Evolutionary conservation across 2,797 vertebrate genomes (phyloP).

Genomic region (Ambastaia sidthimunki): DNA sequence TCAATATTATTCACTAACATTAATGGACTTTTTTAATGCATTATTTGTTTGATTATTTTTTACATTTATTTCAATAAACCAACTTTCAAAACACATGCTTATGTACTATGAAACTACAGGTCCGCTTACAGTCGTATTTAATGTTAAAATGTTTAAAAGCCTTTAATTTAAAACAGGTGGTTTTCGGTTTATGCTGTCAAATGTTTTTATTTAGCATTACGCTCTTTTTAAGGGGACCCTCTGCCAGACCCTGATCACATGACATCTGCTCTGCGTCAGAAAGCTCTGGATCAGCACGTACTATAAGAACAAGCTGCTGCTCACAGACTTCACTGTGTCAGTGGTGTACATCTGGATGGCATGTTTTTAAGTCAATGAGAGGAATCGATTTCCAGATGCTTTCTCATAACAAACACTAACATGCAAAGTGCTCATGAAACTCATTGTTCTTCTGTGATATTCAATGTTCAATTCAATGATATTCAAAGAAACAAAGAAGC

Average conservation of each 20-base stretch:
- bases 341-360: neutral
- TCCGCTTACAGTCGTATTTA: neutral
- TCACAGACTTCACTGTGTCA: slow-evolving; percentile 17
- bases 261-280: slow-evolving; percentile 38
- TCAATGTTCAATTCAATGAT: neutral
- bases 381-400: slow-evolving; percentile 1
- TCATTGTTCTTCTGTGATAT: neutral
- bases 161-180: neutral
- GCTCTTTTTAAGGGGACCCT: slow-evolving; percentile 1
- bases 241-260: slow-evolving; percentile 19
- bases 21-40: no score
- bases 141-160: neutral
- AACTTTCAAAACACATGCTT: no score
- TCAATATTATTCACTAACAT: no score
- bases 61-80: no score
- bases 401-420: neutral
- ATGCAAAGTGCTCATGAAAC: neutral
- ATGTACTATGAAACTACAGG: neutral
- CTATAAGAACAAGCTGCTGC: slow-evolving; percentile 32
- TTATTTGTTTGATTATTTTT: no score
- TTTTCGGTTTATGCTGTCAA: neutral
- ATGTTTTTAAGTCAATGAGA: neutral
- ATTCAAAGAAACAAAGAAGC: neutral
- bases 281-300: slow-evolving; percentile 35
- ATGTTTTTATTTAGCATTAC: slow-evolving; percentile 23